phyloP scores from a whole-genome alignment of 2,113 vertebrate genomes.

The Ceuthmochares aereus region DNA sequence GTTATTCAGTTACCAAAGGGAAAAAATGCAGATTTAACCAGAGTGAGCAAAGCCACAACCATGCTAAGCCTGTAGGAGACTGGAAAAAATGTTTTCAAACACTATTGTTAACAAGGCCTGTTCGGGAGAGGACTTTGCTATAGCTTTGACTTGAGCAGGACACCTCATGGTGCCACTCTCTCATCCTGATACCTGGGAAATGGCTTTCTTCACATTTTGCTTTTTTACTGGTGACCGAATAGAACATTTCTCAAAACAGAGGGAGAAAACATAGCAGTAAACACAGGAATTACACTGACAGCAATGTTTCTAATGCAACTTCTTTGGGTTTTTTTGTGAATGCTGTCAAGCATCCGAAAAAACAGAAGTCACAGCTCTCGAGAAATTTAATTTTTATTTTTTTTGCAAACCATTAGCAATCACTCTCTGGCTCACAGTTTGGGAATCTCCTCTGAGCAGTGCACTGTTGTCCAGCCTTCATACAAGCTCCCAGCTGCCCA shows the following conservation, averaged over 20 bases:
- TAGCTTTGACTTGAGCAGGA: background rate
- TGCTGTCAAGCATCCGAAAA: background rate
- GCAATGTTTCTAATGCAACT: background rate
- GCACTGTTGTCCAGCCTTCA: background rate
- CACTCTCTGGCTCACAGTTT: background rate
- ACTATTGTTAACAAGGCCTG: background rate
- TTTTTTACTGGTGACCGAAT: background rate
- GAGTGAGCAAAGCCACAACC: background rate
- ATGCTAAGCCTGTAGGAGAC: background rate
- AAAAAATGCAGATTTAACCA: background rate
- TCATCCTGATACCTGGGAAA: background rate
- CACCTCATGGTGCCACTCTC: background rate
- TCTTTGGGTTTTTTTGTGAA: background rate
- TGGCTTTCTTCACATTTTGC: background rate
- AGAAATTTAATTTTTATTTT: background rate
- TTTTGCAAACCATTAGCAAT: background rate
- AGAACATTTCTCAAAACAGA: background rate
- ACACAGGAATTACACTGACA: background rate
- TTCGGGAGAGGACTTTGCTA: background rate
- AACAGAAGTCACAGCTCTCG: background rate
- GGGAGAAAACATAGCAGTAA: background rate
- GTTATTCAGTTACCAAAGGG: rapidly evolving
- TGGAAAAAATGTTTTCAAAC: background rate
- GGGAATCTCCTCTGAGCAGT: background rate
- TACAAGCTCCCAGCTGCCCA: background rate